Base-by-base conservation (phyloP, 2,888 invertebrate species). In the Perithous albicinctus region DNA sequence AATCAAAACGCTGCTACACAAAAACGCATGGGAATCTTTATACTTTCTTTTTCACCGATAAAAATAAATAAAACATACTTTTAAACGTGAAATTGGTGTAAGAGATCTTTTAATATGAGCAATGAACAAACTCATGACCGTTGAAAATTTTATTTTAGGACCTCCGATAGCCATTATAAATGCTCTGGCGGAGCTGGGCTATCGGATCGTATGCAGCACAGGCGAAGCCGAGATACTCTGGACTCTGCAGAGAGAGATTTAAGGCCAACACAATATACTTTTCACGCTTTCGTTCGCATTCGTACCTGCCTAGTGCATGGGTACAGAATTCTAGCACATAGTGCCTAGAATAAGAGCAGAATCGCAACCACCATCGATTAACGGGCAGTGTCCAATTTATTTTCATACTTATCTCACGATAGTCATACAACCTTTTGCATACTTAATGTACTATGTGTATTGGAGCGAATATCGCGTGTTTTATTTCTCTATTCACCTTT, bases 191-290 rank as follows among this genome's bases (percentile, higher is more conserved):
- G 95, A 96, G 92, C 94, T 97, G 85, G 97, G 97, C 76, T 97
- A 97, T 92, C 95, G 95, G 90, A 95, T 97, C 59, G 93, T 96
- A 83, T 95, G 96, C 88, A 96, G 96, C 91, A 96, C 96, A 84
- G 97, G 97, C 15, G 97, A 97, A 91, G 94, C 96, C 23, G 97
- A 97, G 93, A 95, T 96, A 87, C 95, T 96, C 86, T 97, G 97
- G 97, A 97, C 97, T 59, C 94, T 97, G 93, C 96, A 96, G 90
- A 95, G 97, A 89, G 96, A 97, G 92, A 91, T 95, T 88, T 96
- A 94, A 89, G 67, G 51, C 59, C 56, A 63, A 73, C 56, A 26
- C 10, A 46, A 48, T 35, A 69, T 78, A 61, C 54, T 54, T 54
- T 48, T n/a, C 18, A 51, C 56, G 66, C 41, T 38, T 73, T 73